Evolutionary conservation across 2,888 invertebrate genomes (phyloP).

Genomic region (Heteropelma amictum): DNA sequence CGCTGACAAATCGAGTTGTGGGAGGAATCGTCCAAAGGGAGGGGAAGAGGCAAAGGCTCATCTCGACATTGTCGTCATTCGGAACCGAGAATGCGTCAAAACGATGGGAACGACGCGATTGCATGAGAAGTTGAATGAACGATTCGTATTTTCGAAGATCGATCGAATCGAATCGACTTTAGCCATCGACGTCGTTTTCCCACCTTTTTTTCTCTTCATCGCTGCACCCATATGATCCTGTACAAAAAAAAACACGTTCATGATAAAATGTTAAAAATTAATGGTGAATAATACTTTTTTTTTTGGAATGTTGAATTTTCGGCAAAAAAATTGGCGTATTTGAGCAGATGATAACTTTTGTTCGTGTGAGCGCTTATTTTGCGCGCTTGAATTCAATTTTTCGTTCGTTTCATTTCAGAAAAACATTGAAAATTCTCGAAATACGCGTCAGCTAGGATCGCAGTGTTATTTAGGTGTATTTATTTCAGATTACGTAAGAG

Average conservation of each 20-base stretch:
- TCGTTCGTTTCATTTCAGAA: no score
- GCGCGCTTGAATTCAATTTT: no score
- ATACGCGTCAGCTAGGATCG: no score
- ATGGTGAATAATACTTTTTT: background rate
- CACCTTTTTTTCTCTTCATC: background rate
- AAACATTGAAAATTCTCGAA: no score
- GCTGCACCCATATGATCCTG: no score
- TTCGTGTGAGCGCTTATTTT: background rate
- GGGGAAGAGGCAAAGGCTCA: background rate
- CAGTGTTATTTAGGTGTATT: no score
- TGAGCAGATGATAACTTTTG: no score
- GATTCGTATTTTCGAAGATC: constrained; percentile 31
- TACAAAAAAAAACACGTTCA: no score
- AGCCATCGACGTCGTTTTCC: background rate
- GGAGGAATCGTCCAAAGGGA: background rate
- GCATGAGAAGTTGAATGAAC: constrained; percentile 3
- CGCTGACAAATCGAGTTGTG: constrained; percentile 41
- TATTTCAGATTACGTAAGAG: no score
- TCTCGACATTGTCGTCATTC: constrained; percentile 18
- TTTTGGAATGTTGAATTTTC: no score
- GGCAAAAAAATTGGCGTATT: no score
- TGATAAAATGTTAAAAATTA: background rate
- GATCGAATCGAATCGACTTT: constrained; percentile 1
- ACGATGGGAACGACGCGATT: constrained; percentile 14
- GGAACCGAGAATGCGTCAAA: background rate